Evolutionary conservation across 1,140 invertebrate genomes (phyloP).

Genomic region (Drosophila biarmipes): DNA sequence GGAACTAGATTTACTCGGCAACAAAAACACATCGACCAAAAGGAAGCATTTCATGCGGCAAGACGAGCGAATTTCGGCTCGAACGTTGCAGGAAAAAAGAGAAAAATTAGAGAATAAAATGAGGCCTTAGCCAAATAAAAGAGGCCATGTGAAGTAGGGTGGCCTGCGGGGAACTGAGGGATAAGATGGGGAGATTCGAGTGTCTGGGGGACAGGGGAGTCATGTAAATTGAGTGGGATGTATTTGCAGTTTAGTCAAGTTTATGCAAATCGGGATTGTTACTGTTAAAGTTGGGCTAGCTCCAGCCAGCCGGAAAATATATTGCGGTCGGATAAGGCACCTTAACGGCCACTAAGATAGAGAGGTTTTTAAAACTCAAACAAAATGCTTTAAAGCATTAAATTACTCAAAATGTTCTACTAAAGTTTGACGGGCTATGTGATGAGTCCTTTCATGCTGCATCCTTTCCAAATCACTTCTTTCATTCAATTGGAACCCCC

Average conservation of each 20-base stretch:
- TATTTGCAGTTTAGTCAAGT: constrained; percentile 54
- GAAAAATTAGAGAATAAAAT: constrained; percentile 59
- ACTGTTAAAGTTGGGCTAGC: constrained; percentile 19
- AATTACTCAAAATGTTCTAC: background rate
- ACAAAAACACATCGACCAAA: constrained; percentile 35
- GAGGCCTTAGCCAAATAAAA: constrained; percentile 71
- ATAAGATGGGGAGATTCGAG: background rate
- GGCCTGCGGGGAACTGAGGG: background rate
- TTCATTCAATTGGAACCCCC: constrained; percentile 29
- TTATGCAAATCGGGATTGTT: constrained; percentile 52
- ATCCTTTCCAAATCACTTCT: constrained; percentile 18
- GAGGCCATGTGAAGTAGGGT: constrained; percentile 68
- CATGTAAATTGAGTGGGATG: constrained; percentile 49
- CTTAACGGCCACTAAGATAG: background rate
- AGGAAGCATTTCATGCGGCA: constrained; percentile 65
- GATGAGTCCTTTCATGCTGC: constrained; percentile 1
- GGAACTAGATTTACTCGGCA: constrained; percentile 69
- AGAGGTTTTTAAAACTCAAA: background rate
- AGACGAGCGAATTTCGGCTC: constrained; percentile 43
- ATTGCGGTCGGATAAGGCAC: constrained; percentile 8
- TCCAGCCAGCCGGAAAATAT: constrained; percentile 9
- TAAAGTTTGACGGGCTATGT: background rate
- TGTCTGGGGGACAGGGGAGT: background rate
- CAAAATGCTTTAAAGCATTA: background rate
- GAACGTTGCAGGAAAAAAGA: constrained; percentile 28